Evolutionary conservation across 2,797 vertebrate species (phyloP).

Genomic region (Holocentrus rufus): DNA sequence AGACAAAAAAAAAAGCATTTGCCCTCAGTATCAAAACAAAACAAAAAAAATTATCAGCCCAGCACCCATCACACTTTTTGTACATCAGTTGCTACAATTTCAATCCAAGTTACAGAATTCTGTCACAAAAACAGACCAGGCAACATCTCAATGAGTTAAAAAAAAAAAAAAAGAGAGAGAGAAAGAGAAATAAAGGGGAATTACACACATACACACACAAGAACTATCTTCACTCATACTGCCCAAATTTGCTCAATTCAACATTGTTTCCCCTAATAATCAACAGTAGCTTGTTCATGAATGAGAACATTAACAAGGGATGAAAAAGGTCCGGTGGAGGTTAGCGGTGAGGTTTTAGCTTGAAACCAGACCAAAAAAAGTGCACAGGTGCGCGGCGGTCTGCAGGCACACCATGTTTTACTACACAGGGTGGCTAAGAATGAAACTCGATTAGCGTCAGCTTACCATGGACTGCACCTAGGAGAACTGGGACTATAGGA

Average conservation of each 20-base stretch:
- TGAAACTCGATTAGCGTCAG: slow-evolving; percentile 15
- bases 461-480: slow-evolving; percentile 13
- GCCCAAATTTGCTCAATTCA: slow-evolving; percentile 12
- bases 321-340: slow-evolving; percentile 17
- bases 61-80: slow-evolving; percentile 29
- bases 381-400: slow-evolving; percentile 35
- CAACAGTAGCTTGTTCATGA: background rate
- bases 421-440: slow-evolving; percentile 3
- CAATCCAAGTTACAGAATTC: slow-evolving; percentile 53
- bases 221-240: slow-evolving; percentile 37
- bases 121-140: slow-evolving; percentile 54
- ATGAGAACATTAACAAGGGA: slow-evolving; percentile 1
- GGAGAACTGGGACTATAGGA: slow-evolving; percentile 26
- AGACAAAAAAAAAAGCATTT: slow-evolving; percentile 27
- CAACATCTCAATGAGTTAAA: slow-evolving; percentile 39
- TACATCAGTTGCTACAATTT: slow-evolving; percentile 47
- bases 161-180: slow-evolving; percentile 30
- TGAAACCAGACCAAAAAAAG: slow-evolving; percentile 53
- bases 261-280: background rate
- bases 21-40: slow-evolving; percentile 37
- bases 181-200: background rate
- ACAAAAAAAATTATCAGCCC: slow-evolving; percentile 29
- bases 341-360: slow-evolving; percentile 30
- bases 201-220: slow-evolving; percentile 41
- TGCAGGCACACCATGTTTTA: slow-evolving; percentile 17